Percentiles rank a stretch among this genome's conserved stretches.
Conservation (phyloP, 1,140 invertebrate species). For the Conus betulinus region DNA sequence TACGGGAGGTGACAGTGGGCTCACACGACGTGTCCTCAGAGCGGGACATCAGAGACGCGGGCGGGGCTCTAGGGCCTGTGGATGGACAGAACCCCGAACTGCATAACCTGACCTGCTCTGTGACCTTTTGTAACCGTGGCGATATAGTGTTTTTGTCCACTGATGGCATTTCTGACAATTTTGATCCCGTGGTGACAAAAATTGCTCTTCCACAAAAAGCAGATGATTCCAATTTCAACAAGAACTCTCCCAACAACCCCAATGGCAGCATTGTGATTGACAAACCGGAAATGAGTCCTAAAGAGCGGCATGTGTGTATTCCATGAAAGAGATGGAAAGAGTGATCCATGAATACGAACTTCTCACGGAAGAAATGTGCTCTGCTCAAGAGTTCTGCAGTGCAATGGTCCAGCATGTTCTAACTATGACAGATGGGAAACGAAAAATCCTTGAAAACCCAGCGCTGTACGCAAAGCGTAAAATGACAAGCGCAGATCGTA, state of each 20-base stretch:
- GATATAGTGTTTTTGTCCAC: constrained; percentile 94
- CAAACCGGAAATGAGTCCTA: constrained; percentile 74
- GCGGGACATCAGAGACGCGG: constrained; percentile 93
- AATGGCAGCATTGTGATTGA: constrained; percentile 47
- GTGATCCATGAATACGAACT: constrained; percentile 74
- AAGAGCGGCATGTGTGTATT: constrained; percentile 73
- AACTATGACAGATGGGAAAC: constrained; percentile 71
- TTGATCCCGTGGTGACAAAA: constrained; percentile 95
- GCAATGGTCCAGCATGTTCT: constrained; percentile 74
- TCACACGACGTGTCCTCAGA: constrained; percentile 93
- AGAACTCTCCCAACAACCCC: constrained; percentile 39
- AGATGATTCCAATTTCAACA: constrained; percentile 57
- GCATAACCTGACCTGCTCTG: constrained; percentile 91
- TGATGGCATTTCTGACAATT: constrained; percentile 95
- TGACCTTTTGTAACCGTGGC: constrained; percentile 88
- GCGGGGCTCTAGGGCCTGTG: constrained; percentile 89
- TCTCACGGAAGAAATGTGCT: constrained; percentile 69
- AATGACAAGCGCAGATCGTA: constrained; percentile 67
- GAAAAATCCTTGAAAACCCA: constrained; percentile 74
- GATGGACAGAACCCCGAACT: constrained; percentile 92
- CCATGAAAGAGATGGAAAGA: constrained; percentile 76
- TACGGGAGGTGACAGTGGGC: constrained; percentile 82
- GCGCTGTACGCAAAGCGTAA: constrained; percentile 68
- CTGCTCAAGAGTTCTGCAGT: constrained; percentile 75
- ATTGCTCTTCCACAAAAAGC: constrained; percentile 83